phyloP scores from a whole-genome alignment of 2,888 invertebrate species.

The Petrolisthes cinctipes region DNA sequence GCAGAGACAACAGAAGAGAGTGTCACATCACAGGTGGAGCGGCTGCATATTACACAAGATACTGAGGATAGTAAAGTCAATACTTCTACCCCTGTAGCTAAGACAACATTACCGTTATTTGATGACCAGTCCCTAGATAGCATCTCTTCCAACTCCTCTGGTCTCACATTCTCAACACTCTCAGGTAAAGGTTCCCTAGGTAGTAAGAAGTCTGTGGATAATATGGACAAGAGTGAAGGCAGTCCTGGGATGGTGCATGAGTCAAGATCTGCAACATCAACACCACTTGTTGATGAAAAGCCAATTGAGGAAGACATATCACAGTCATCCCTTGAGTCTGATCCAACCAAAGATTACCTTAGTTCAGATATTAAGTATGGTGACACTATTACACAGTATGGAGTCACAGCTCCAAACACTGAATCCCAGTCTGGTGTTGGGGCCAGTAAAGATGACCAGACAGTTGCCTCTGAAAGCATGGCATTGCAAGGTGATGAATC shows the following conservation, averaged over 20 bases:
- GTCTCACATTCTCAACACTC: conserved; percentile 61
- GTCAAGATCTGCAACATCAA: conserved; percentile 53
- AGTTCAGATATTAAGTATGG: conserved; percentile 14
- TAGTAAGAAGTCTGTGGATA: conserved; percentile 36
- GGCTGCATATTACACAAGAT: conserved; percentile 36
- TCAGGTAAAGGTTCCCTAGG: conserved; percentile 48
- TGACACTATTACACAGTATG: conserved; percentile 9
- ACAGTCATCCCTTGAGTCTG: conserved; percentile 35
- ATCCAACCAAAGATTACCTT: conserved; percentile 25
- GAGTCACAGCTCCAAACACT: background rate
- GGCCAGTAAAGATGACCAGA: conserved; percentile 40
- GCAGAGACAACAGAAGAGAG: conserved; percentile 21
- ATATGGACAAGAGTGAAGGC: conserved; percentile 24
- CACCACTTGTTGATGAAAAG: conserved; percentile 61
- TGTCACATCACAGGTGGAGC: conserved; percentile 36
- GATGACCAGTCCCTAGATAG: conserved; percentile 64
- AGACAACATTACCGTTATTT: conserved; percentile 56
- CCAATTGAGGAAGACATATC: conserved; percentile 44
- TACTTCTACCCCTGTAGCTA: background rate
- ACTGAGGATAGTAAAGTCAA: conserved; percentile 23
- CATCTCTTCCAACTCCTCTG: conserved; percentile 65
- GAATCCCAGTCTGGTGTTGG: conserved; percentile 22
- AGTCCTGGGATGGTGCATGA: conserved; percentile 34
- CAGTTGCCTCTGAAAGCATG: conserved; percentile 36
- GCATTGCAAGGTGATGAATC: conserved; percentile 44